Percentiles rank a stretch among this genome's conserved stretches.
phyloP scores from a whole-genome alignment of 2,113 vertebrate species.

The Pollachius pollachius region DNA sequence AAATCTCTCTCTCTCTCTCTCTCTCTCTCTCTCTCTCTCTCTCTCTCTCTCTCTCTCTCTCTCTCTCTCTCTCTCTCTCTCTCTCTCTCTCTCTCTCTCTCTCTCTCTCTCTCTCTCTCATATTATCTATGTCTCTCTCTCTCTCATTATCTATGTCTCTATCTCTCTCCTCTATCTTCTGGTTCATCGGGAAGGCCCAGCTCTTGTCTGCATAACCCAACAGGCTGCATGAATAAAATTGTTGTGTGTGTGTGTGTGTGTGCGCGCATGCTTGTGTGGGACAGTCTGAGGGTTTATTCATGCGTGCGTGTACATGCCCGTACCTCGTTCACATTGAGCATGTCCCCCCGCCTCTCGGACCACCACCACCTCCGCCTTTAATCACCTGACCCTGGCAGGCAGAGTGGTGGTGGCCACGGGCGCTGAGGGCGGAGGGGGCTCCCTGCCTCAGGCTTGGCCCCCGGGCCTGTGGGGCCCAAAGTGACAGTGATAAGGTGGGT shows the following conservation, averaged over 20 bases:
- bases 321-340: slow-evolving; percentile 35
- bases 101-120: too few relatives aligned
- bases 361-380: slow-evolving; percentile 46
- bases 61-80: slow-evolving; percentile 17
- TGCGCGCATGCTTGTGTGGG: slow-evolving; percentile 6
- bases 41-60: slow-evolving; percentile 10
- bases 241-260: background rate
- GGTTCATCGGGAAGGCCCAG: slow-evolving; percentile 43
- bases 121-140: slow-evolving; percentile 1
- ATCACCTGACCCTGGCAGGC: slow-evolving; percentile 59
- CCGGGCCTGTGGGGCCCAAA: slow-evolving; percentile 41
- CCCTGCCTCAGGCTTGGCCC: slow-evolving; percentile 55
- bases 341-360: slow-evolving; percentile 50
- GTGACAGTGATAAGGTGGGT: slow-evolving; percentile 54
- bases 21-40: background rate
- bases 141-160: slow-evolving; percentile 11
- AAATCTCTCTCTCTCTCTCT: too few relatives aligned
- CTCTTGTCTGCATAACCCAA: slow-evolving; percentile 51
- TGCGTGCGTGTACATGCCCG: slow-evolving; percentile 3
- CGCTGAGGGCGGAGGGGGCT: slow-evolving; percentile 62
- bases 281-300: too few relatives aligned
- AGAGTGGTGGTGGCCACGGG: slow-evolving; percentile 48
- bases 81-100: slow-evolving; percentile 15
- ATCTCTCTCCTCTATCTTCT: slow-evolving; percentile 28
- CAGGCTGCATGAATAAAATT: slow-evolving; percentile 14